Evolutionary conservation across 1,140 invertebrate species (phyloP).

Genomic region (Drosophila lini): DNA sequence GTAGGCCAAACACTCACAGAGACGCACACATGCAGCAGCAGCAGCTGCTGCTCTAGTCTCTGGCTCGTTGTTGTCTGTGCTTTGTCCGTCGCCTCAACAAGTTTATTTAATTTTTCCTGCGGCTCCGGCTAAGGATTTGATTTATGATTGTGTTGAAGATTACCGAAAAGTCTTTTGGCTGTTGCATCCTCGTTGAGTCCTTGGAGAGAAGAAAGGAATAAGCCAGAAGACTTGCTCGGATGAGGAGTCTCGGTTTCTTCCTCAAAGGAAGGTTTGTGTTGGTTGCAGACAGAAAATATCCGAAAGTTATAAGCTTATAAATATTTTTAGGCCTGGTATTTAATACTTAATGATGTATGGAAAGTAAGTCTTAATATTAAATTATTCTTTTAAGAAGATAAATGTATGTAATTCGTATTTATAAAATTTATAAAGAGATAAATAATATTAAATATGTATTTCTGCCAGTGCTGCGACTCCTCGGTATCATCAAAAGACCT

Average conservation of each 20-base stretch:
- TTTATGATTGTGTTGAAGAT: constrained; percentile 42
- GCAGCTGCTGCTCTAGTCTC: constrained; percentile 3
- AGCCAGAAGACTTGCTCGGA: constrained; percentile 19
- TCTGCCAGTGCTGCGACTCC: constrained; percentile 13
- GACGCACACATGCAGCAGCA: constrained; percentile 14
- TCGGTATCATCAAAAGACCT: constrained; percentile 16
- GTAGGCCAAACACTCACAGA: constrained; percentile 70
- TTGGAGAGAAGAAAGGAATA: constrained; percentile 23
- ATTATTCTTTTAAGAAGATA: neutral
- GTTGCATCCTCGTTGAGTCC: constrained; percentile 22
- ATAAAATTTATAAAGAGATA: neutral
- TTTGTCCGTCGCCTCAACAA: constrained; percentile 43
- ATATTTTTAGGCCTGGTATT: neutral
- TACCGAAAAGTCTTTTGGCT: constrained; percentile 33
- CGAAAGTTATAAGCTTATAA: neutral
- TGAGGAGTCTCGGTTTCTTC: neutral
- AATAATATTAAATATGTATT: neutral
- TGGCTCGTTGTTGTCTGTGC: constrained; percentile 15
- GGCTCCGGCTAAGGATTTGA: constrained; percentile 39
- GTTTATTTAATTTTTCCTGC: constrained; percentile 48
- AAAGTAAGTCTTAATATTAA: neutral
- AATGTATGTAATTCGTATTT: neutral
- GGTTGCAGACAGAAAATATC: neutral
- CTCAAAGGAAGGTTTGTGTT: neutral
- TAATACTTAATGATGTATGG: neutral